Base-by-base conservation (phyloP, 2,797 vertebrate genomes). In the Muraenolepis orangiensis region DNA sequence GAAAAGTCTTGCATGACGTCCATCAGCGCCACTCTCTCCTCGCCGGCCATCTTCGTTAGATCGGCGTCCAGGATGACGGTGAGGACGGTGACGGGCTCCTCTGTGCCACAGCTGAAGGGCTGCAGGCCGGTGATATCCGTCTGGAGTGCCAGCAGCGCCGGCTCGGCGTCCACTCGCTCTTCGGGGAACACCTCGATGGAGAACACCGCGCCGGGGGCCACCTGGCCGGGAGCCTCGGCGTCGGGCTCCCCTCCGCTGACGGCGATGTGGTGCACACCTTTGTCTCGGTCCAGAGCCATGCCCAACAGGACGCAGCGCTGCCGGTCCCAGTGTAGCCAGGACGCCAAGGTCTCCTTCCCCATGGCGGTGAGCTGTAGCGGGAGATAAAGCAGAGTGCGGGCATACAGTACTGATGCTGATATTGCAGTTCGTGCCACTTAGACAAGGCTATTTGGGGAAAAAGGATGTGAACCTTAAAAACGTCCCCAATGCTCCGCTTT, bases 61-160 rank as follows among this genome's bases (percentile, higher is more conserved):
- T 98, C 97, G 0, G 97, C 96, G 80, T 98, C 97, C 87, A 98
- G 87, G 85, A 98, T 98, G 77, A 98, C 95, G 0, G 97, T 98
- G 74, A 98, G 92, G 76, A 98, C 93, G 0, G 97, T 98, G 82
- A 98, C 93, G 0, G 95, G 94, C 78, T 96, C 96, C 51, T 98
- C 96, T 0, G 93, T 89, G 77, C 94, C 90, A 30, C 97, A 98
- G 76, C 94, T 90, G 3, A 95, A 96, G 0, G 94, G 89, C 0
- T 91, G 89, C 0, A 87, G 46, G 8, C 96, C 94, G 4, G 86
- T 90, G 66, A 78, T 71, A 0, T 88, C 87, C 42, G 95, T 93
- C 66, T 95, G 94, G 4, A 92, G 81, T 0, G 94, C 87, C 3
- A 87, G 85, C 76, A 95, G 90, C 78, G 95, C 78, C 0, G 96